These are phyloP conservation scores for Pterois miles DNA, from an alignment of 2,797 vertebrate species.

Conservation along the genomic window DNA sequence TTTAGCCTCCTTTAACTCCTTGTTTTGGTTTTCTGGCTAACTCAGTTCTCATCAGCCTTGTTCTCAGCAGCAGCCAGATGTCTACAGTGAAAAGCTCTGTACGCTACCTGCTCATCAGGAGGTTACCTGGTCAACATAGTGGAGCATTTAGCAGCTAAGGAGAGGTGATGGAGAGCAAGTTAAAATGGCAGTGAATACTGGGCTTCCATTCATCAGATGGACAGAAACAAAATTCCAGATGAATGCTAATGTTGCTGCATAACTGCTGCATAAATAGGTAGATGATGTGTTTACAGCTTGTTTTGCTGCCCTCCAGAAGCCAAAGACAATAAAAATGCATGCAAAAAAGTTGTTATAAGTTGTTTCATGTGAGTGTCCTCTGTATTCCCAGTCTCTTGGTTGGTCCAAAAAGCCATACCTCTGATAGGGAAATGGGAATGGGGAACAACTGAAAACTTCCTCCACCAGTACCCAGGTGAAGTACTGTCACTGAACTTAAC, in stretches of 20 bases:
- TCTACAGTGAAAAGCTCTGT: too few relatives aligned
- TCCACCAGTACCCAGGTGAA: slow-evolving; percentile 24
- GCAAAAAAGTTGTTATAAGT: not conserved
- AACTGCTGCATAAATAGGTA: not conserved
- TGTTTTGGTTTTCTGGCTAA: too few relatives aligned
- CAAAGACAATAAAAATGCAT: not conserved
- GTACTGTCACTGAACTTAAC: too few relatives aligned
- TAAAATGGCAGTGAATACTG: not conserved
- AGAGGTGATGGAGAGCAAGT: not conserved
- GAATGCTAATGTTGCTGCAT: too few relatives aligned
- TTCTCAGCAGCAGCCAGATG: too few relatives aligned
- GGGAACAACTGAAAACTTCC: slow-evolving; percentile 39
- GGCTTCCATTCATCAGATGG: too few relatives aligned
- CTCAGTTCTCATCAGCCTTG: not conserved
- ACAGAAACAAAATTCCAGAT: too few relatives aligned
- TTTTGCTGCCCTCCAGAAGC: not conserved
- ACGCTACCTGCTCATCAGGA: not conserved
- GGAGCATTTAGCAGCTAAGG: not conserved
- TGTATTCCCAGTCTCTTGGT: slow-evolving; percentile 18
- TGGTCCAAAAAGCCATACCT: not conserved
- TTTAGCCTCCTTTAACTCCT: not conserved
- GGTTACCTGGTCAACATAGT: not conserved
- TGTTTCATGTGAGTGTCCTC: not conserved
- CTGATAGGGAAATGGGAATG: slow-evolving; percentile 41
- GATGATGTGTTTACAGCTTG: not conserved